Percentiles rank a stretch among this genome's conserved stretches.
These are phyloP conservation scores for Hippolais icterina DNA, from an alignment of 2,113 vertebrate species.

Conservation along the genomic window DNA sequence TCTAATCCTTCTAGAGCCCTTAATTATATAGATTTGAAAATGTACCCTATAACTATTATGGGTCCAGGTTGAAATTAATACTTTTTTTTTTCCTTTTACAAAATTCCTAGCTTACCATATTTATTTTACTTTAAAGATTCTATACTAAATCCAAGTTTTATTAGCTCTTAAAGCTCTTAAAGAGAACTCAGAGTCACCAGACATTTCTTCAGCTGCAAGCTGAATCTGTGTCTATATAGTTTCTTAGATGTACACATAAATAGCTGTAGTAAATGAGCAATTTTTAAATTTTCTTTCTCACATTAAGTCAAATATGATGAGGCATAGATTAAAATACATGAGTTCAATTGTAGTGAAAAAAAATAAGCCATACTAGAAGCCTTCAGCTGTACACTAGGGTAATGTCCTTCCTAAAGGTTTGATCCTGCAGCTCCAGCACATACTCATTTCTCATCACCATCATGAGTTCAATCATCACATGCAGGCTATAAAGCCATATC, in stretches of 20 bases:
- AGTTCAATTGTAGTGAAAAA: background rate
- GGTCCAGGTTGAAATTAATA: conserved; percentile 44
- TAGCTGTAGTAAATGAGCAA: background rate
- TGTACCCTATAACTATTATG: conserved; percentile 36
- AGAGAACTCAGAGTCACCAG: background rate
- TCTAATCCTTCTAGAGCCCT: conserved; percentile 50
- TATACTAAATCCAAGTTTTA: background rate
- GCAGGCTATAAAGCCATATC: background rate
- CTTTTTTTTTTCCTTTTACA: background rate
- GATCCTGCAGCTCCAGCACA: background rate
- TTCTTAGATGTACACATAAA: background rate
- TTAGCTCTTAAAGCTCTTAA: background rate
- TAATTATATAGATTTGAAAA: conserved; percentile 65
- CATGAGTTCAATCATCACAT: background rate
- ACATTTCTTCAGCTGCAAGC: background rate
- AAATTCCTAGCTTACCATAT: background rate
- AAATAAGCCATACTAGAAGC: background rate
- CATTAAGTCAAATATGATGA: background rate
- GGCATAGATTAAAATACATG: background rate
- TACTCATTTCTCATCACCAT: background rate
- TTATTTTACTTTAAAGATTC: background rate
- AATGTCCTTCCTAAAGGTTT: background rate
- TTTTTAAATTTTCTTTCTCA: background rate
- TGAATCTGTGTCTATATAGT: background rate
- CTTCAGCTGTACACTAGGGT: background rate